Base-by-base conservation (phyloP, 2,113 vertebrate species). In the Budorcas taxicolor region DNA sequence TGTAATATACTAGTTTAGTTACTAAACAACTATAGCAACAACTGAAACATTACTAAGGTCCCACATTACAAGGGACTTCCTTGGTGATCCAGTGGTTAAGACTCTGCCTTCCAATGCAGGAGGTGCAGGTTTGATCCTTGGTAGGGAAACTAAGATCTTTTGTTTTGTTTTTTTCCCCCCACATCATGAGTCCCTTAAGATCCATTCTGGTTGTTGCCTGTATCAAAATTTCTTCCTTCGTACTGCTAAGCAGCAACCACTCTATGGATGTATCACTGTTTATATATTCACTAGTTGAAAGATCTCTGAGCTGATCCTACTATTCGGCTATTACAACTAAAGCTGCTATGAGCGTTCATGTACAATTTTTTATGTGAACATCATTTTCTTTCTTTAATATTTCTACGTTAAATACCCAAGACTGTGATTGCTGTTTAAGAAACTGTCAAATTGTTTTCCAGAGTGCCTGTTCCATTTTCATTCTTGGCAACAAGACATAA, bases 361-460 rank as follows among this genome's bases (percentile, higher is more conserved):
- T 76, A 40, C 25, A 62, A 19, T 31, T 53, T 82, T 96, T 82
- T 90, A 92, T 60, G n/a, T 43, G 14, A 94, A 27, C 14, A 45
- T 43, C n/a, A 50, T 92, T 95, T 43, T 67, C 45, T 27, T 64
- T 94, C 50, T 64, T 94, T 55, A 43, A 52, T 23, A 88, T 96
- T 87, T 57, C 47, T 87, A 64, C 76, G 60, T 92, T 60, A 92
- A 95, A 89, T 80, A 71, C 53, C 47, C 43, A 78, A 12, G 83
- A 85, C 40, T 57, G 29, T 90, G 62, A 55, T 43, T 55, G 52
- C 45, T 90, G 23, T 43, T 47, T 43, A 87, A 76, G 11, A 91
- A 90, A 62, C 6, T 47, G 43, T 13, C 12, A 9, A 47, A 36
- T 19, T 57, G 9, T 50, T 80, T 76, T 60, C 31, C 40, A 9